Evolutionary conservation across 2,797 vertebrate genomes (phyloP), one percentile per base, ranked within the genome.

Genomic region (Dermochelys coriacea): DNA sequence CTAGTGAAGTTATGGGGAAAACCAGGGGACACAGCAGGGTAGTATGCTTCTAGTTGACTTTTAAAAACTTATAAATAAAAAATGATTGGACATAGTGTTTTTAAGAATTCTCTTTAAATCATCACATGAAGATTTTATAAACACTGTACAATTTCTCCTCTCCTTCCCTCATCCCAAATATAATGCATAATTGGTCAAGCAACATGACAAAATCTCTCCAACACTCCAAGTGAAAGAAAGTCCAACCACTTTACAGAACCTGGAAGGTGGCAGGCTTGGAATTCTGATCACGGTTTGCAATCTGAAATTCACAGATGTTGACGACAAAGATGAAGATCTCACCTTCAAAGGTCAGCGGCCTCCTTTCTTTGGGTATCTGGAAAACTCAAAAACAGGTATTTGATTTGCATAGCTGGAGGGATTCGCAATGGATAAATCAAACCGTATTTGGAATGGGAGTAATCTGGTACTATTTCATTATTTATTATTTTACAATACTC

Each of bases 361-460:
- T 14, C 98, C 98, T 5, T 96, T 84, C 88, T 98, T 97, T 21
- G 98, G 98, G 6, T 97, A 98, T 95, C 96, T 98, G 94, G 98
- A 99, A 97, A 98, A 98, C 45, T 75, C 86, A 2, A 89, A 97
- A n/a, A 97, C 98, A 96, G 97, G 96, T 98, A 87, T 54, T 45
- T 93, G 14, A 57, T 49, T 50, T 77, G 23, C 27, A 57, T 29
- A 82, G 11, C 61, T 31, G 27, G 61, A n/a, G 0, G 1, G 84
- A 19, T 75, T 34, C 82, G 59, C 84, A n/a, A 29, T 23, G 84
- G 55, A 27, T 57, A 57, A 29, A 29, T 57, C 25, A 34, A 82
- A 68, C 50, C 5, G 49, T 87, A 12, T 6, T 78, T 6, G n/a
- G 8, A 1, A 6, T 82, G 25, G 37, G 52, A 49, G 59, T 59